Base-by-base conservation (phyloP, 2,797 vertebrate genomes). In the Lagodon rhomboides region DNA sequence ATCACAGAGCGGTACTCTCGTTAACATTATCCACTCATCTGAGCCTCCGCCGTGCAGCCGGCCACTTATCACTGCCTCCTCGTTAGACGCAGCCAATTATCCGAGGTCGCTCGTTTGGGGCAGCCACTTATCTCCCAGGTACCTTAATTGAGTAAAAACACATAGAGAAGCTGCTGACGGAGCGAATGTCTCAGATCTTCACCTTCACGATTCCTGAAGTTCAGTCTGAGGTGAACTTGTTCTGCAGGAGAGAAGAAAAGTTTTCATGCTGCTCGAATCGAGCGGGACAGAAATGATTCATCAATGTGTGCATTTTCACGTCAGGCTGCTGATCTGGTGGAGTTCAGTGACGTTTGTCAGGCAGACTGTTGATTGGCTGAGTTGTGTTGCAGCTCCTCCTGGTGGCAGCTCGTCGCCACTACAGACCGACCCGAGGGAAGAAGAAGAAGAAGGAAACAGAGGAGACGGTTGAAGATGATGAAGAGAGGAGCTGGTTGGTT, bases 41-140 rank as follows among this genome's bases (percentile, higher is more conserved):
- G 64, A 75, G 55, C 50, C 8, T 1, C 49, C 22, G 0, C 1
- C 23, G 5, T 60, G 2, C 23, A 50, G 54, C 46, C 18, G 2
- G n/a, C 22, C 62, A 41, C 55, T 59, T 16, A 66, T 74, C 70
- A 51, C 43, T 22, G 62, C 30, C 30, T 72, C 59, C 78, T 78
- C 0, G 30, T 46, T 73, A 80, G 66, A 62, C 0, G 47, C 83
- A 68, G 85, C 79, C 77, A 81, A 73, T 87, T 67, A 83, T 23
- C 66, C 0, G 38, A 65, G 79, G 68, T 41, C 18, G 43, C 77
- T 82, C 38, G 43, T 83, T 79, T 69, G 56, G 41, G 7, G 68
- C 64, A 58, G 75, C 30, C 12, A 20, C 44, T 68, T 44, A 43
- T 60, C 82, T 83, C 65, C 12, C 69, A 43, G 41, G 25, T 50